Conservation (phyloP, 1,140 invertebrate species). For the Chironomus tepperi region DNA sequence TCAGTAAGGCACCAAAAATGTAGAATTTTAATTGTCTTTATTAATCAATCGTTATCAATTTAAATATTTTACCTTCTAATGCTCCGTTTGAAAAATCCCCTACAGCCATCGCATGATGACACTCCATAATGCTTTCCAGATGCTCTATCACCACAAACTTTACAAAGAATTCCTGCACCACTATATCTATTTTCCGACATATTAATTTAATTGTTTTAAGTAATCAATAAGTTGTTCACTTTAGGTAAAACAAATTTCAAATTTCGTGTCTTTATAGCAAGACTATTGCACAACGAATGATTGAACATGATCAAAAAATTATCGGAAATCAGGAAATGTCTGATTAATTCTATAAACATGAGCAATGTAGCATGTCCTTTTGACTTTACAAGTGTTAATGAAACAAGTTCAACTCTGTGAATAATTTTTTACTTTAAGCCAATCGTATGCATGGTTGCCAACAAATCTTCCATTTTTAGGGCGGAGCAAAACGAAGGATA, state of each 20-base stretch:
- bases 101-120: slow-evolving; percentile 72
- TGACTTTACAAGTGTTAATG: too few relatives aligned
- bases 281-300: slow-evolving; percentile 23
- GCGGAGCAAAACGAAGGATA: background rate
- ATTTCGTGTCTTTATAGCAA: background rate
- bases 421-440: background rate
- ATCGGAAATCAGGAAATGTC: background rate
- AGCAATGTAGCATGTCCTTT: background rate
- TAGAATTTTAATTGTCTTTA: too few relatives aligned
- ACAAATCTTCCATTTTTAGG: background rate
- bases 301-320: slow-evolving; percentile 18
- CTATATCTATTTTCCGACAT: slow-evolving; percentile 26
- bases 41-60: slow-evolving; percentile 26
- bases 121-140: slow-evolving; percentile 90
- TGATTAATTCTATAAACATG: background rate
- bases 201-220: background rate
- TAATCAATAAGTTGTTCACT: background rate
- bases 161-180: slow-evolving; percentile 45
- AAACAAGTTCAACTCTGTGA: background rate
- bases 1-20: too few relatives aligned
- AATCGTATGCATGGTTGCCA: background rate
- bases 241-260: background rate
- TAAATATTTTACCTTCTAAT: slow-evolving; percentile 58
- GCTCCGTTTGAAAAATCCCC: slow-evolving; percentile 87
- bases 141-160: slow-evolving; percentile 84